A percentile compares a stretch with the other conserved stretches of the same genome.
phyloP scores from a whole-genome alignment of 2,888 invertebrate species.

The Nephrocerus scutellatus region DNA sequence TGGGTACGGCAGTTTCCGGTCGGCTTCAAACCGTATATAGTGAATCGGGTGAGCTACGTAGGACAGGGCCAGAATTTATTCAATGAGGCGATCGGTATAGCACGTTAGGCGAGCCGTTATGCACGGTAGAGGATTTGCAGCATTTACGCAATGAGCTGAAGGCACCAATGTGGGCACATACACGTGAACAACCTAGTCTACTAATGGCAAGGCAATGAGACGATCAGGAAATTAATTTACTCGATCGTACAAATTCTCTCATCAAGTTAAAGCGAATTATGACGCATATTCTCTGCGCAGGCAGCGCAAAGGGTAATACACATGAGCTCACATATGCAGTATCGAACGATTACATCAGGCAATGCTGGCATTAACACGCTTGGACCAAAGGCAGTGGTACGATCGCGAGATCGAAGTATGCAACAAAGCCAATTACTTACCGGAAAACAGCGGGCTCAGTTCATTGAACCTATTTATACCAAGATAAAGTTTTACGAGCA shows the following conservation, averaged over 20 bases:
- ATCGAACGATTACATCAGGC: slow-evolving; percentile 3
- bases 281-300: slow-evolving; percentile 5
- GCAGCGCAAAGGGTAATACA: background rate
- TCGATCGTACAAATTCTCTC: slow-evolving; percentile 2
- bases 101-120: no score
- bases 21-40: slow-evolving; percentile 6
- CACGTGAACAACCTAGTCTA: background rate
- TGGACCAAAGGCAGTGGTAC: no score
- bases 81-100: background rate
- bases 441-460: slow-evolving; percentile 2
- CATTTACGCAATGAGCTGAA: slow-evolving; percentile 2
- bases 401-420: slow-evolving; percentile 3
- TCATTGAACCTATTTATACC: no score
- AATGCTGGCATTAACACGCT: no score
- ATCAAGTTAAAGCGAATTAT: no score
- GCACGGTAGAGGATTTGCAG: slow-evolving; percentile 2
- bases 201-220: slow-evolving; percentile 3
- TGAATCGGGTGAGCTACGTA: slow-evolving; percentile 8
- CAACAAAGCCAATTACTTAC: slow-evolving; percentile 3
- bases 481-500: no score
- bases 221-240: background rate
- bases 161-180: slow-evolving; percentile 4
- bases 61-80: slow-evolving; percentile 7
- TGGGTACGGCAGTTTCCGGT: slow-evolving; percentile 5
- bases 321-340: background rate